Evolutionary conservation across 2,113 vertebrate species (phyloP), one percentile per base, ranked within the genome.

Genomic region (Chlorodrepanis virens): DNA sequence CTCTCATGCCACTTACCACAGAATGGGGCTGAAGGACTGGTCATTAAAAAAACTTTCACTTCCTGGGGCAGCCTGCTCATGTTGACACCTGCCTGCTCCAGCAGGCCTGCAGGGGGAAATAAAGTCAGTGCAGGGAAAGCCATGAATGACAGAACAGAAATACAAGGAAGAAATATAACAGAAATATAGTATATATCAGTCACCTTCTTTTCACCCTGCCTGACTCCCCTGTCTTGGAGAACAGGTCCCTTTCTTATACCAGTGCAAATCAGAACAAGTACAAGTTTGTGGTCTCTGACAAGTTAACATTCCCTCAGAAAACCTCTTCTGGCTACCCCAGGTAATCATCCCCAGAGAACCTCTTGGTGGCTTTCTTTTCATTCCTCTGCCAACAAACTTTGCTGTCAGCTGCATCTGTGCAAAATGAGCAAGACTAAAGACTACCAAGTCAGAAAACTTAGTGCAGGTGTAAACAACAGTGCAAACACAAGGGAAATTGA

Each of bases 21-120:
- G 89, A 98, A 99, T 0, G 99, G 99, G 20, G 97, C 71, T 13
- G 75, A 91, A 64, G 98, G 87, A 11, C 98, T 96, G 4, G 99
- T 99, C 83, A 98, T 88, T 72, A 99, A 97, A 95, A 98, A 99
- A 11, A 99, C 94, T 72, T 96, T 98, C 76, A 98, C 98, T 96
- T 99, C 98, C 93, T 89, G 97, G 40, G 99, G 98, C 50, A 98
- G 64, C 1, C 98, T 98, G 87, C 96, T 97, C 52, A 96, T 77
- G 33, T 94, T 87, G 89, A 99, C 88, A 60, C 98, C 98, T 72
- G 97, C 97, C 88, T 98, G 98, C 83, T 98, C 94, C 70, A 97
- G 76, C 88, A 99, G 97, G 42, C 99, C 99, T 99, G 93, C 19
- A 57, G 83, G 74, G 56, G 56, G 70, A 96, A 84, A 68, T 39